Percentiles rank a stretch among this genome's conserved stretches.
Evolutionary conservation across 2,797 vertebrate species (phyloP).

Genomic region (Potorous gilbertii): DNA sequence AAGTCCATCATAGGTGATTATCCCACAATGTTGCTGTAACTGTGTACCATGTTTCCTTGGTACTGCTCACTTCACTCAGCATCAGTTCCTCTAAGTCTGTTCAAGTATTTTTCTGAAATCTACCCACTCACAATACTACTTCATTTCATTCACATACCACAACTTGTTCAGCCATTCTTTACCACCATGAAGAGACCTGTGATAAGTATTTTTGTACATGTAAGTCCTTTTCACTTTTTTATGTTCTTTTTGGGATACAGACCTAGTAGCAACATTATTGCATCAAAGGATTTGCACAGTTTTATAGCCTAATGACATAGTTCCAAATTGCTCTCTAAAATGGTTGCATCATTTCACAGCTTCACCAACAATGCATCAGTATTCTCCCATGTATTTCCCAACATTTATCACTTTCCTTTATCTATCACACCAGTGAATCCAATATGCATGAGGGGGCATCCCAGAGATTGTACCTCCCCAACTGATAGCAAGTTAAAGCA

Average conservation of each 20-base stretch:
- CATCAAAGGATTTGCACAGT: not conserved
- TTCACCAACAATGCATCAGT: too few species aligned
- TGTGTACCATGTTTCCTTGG: not conserved
- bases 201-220: not conserved
- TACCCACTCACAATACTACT: not conserved
- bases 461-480: too few species aligned
- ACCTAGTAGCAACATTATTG: not conserved
- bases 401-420: too few species aligned
- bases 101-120: not conserved
- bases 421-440: too few species aligned
- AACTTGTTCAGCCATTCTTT: not conserved
- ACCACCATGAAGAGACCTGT: not conserved
- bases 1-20: not conserved
- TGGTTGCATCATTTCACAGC: too few species aligned
- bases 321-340: too few species aligned
- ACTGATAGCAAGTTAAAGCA: too few species aligned
- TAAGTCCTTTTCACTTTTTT: not conserved
- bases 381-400: too few species aligned
- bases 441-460: too few species aligned
- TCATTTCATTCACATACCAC: not conserved
- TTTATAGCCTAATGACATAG: too few species aligned
- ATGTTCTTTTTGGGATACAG: not conserved
- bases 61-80: not conserved
- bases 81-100: not conserved
- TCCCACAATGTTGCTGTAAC: not conserved